Conservation (phyloP, 2,113 vertebrate species). For the Oceanites oceanicus region DNA sequence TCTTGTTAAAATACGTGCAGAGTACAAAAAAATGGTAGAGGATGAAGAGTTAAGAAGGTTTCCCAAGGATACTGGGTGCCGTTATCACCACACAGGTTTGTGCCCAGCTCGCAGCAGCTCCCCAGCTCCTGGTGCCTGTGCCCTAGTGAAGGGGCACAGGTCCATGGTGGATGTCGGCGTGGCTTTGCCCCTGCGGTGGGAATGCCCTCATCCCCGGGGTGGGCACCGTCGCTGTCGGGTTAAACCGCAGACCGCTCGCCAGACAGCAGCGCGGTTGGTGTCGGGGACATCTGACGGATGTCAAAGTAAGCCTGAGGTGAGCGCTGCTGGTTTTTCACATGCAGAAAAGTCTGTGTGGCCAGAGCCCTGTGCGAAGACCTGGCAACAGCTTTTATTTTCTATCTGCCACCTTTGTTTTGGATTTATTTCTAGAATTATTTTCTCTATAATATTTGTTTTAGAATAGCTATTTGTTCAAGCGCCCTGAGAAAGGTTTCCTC, state of each 20-base stretch:
- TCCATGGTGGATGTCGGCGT: accelerated
- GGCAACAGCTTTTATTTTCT: not conserved
- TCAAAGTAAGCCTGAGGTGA: not conserved
- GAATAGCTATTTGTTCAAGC: not conserved
- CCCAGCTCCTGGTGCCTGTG: not conserved
- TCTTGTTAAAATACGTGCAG: too few relatives aligned
- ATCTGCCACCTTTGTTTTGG: not conserved
- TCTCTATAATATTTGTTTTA: too few relatives aligned
- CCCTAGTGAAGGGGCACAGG: too few relatives aligned
- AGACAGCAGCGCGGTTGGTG: not conserved
- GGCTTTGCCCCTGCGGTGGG: not conserved
- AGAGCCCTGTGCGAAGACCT: too few relatives aligned
- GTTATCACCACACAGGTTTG: not conserved
- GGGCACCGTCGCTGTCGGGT: too few relatives aligned
- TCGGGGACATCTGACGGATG: not conserved
- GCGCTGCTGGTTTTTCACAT: not conserved
- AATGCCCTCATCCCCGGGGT: not conserved
- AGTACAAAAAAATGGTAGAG: not conserved
- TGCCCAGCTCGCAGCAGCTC: not conserved
- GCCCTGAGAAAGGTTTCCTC: not conserved
- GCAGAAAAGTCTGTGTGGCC: not conserved
- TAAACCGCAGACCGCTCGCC: not conserved
- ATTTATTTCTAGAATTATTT: not conserved
- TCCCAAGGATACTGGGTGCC: not conserved
- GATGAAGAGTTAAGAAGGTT: not conserved